Evolutionary conservation across 1,140 invertebrate species (phyloP), one percentile per base, ranked within the genome.

Genomic region (Trissolcus basalis): DNA sequence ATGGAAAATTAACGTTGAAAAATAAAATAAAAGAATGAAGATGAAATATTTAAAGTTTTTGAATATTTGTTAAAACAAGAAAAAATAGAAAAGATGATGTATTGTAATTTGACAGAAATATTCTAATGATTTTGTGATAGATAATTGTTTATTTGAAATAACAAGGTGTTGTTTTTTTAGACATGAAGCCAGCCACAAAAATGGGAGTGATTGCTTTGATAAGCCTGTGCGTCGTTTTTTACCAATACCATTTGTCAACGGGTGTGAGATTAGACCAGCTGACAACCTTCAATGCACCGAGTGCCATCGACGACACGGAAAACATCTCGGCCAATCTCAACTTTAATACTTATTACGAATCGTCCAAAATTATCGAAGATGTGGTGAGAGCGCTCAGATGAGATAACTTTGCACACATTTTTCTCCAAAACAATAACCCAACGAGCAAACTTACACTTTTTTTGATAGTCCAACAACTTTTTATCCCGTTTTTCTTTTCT

Each of bases 211-310:
- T 87, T 45, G 85, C 80, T 71, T 76, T 87, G 55, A 81, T 87
- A 70, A 85, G 85, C 72, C 58, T 87, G 35, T 85, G 83, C 73
- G 78, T 87, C 54, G 69, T 87, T 61, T 85, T 87, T 61, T 87
- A 87, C 71, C 86, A 87, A 56, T 87, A 87, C 54, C 85, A 86
- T 59, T 78, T 87, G 44, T 87, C 85, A 14, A 85, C 79, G 27
- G 81, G 81, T 0, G 77, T 86, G 33, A 81, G 85, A 60, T 83
- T 87, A 48, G 85, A 86, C 64, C 85, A 86, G 63, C 77, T 85
- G 48, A 68, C 76, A 12, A 69, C 80, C 16, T 83, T 85, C 39
- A 85, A 80, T 69, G 81, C 67, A 69, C 61, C 60, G 13, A 82
- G 76, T 36, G 58, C 81, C 19, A 79, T 79, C 19, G 82, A 85